A percentile compares a stretch with the other conserved stretches of the same genome.
These are phyloP conservation scores for Guaruba guarouba DNA, from an alignment of 2,113 vertebrate genomes.

Conservation along the genomic window DNA sequence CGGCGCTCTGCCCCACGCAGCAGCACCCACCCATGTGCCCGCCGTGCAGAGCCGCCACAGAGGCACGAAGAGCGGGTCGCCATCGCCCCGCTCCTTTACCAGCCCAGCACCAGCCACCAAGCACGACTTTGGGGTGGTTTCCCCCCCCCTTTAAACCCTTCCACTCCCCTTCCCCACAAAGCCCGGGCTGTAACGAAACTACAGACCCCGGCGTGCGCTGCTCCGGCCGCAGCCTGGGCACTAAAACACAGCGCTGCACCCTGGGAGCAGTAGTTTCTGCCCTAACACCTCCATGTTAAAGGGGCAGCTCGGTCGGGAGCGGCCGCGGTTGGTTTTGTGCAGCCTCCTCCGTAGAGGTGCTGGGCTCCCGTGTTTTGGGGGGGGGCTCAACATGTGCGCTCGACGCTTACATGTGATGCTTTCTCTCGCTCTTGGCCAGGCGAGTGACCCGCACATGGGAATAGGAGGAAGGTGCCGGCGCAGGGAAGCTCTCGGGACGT, in stretches of 20 bases:
- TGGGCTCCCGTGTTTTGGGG: accelerated
- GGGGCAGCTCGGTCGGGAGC: background rate
- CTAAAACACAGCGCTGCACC: background rate
- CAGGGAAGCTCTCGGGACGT: background rate
- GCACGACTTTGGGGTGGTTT: accelerated
- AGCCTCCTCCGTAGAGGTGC: accelerated
- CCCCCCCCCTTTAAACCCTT: background rate
- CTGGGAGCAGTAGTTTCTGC: slow-evolving; percentile 47
- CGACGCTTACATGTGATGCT: accelerated
- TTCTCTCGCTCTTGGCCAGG: background rate
- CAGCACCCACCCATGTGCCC: background rate
- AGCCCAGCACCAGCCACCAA: background rate
- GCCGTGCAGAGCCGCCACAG: background rate
- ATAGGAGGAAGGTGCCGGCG: accelerated
- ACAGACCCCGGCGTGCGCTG: background rate
- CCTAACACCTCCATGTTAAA: background rate
- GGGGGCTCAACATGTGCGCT: accelerated
- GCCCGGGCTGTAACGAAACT: background rate
- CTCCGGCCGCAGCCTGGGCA: background rate
- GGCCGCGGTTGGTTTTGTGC: background rate
- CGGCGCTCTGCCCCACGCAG: background rate
- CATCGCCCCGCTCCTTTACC: accelerated
- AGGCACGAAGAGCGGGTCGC: background rate
- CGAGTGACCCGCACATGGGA: accelerated
- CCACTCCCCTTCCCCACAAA: accelerated